Evolutionary conservation across 2,113 vertebrate species (phyloP).

Genomic region (Myotis lucifugus): DNA sequence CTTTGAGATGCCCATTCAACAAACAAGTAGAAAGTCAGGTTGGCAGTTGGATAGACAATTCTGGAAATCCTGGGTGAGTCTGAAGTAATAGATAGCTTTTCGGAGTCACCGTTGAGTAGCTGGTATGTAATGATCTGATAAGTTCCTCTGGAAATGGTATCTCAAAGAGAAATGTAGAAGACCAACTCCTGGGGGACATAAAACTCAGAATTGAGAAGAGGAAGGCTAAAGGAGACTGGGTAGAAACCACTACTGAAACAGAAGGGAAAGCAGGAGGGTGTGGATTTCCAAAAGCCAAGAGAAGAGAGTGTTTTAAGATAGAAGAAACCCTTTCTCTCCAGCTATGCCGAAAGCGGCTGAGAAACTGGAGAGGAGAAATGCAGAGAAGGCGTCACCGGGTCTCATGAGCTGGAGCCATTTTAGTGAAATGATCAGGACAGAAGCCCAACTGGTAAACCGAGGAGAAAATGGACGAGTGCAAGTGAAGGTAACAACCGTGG

Average conservation of each 20-base stretch:
- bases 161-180: not conserved
- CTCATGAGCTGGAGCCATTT: not conserved
- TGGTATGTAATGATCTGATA: not conserved
- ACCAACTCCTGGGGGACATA: not conserved
- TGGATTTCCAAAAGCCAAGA: constrained; percentile 9
- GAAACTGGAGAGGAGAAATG: not conserved
- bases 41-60: not conserved
- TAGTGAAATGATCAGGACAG: not conserved
- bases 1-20: not conserved
- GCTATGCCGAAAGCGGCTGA: not conserved
- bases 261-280: not conserved
- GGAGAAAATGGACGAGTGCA: not conserved
- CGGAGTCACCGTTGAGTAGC: not conserved
- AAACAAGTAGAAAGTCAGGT: not conserved
- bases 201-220: not conserved
- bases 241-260: not conserved
- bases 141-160: not conserved
- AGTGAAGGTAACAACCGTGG: not conserved
- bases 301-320: not conserved
- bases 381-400: not conserved
- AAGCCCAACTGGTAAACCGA: not conserved
- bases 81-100: not conserved
- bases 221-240: not conserved
- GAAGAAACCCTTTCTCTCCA: not conserved
- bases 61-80: not conserved